These are phyloP conservation scores for Drosophila subsilvestris DNA, from an alignment of 2,888 invertebrate genomes.

Conservation along the genomic window DNA sequence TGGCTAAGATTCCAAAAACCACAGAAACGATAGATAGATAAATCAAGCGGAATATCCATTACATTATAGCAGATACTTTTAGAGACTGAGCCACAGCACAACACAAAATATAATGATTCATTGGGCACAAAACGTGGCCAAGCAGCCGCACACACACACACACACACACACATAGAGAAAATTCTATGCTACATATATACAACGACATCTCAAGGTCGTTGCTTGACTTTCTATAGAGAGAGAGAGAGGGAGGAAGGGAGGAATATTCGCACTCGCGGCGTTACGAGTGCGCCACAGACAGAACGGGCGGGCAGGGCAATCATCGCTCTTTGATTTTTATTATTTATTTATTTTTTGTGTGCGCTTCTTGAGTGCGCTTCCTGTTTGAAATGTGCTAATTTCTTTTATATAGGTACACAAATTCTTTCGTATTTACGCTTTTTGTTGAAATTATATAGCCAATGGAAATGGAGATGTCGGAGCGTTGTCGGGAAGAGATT, in stretches of 20 bases:
- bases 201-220: constrained; percentile 37
- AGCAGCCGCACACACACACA: background rate
- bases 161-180: background rate
- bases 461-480: constrained; percentile 8
- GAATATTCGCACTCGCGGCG: constrained; percentile 1
- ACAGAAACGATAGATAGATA: background rate
- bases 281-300: background rate
- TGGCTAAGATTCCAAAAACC: background rate
- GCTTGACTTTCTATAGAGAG: constrained; percentile 29
- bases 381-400: constrained; percentile 45
- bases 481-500: background rate
- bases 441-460: constrained; percentile 9
- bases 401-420: constrained; percentile 33
- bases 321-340: constrained; percentile 15
- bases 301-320: background rate
- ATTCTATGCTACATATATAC: constrained; percentile 22
- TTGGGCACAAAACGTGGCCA: constrained; percentile 4
- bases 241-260: background rate
- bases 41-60: constrained; percentile 5
- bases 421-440: background rate
- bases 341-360: constrained; percentile 2
- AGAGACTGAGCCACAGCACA: background rate
- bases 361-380: constrained; percentile 28
- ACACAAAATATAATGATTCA: constrained; percentile 12
- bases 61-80: constrained; percentile 8